These are phyloP conservation scores for Gallinago undulata DNA, from an alignment of 2,113 vertebrate species.

Conservation along the genomic window DNA sequence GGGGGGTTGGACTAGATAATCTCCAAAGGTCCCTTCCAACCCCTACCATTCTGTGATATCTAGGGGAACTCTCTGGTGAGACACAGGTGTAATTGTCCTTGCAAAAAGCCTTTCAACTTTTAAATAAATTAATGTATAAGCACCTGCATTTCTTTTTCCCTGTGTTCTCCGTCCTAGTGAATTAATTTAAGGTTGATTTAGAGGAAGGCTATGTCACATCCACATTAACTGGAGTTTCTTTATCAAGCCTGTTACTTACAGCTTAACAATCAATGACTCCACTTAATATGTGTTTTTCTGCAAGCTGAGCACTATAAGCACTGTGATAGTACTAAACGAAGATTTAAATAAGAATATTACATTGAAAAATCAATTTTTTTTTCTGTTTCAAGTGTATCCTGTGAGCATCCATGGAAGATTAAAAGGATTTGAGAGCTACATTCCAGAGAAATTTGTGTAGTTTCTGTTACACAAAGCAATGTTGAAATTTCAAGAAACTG, in stretches of 20 bases:
- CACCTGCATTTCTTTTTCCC: background rate
- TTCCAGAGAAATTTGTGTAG: background rate
- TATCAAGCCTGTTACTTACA: background rate
- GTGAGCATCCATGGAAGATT: background rate
- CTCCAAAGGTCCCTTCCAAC: too few species aligned
- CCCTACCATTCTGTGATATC: too few species aligned
- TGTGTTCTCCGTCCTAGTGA: background rate
- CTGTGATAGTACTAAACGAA: background rate
- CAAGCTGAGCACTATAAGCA: background rate
- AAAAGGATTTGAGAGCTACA: background rate
- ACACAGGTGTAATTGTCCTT: background rate
- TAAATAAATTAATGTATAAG: background rate
- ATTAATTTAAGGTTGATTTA: background rate
- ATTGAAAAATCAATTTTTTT: background rate
- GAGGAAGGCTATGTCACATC: background rate
- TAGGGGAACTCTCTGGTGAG: background rate
- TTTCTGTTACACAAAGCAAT: conserved; percentile 61
- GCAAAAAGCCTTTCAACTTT: background rate
- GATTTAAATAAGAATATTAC: background rate
- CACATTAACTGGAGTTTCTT: background rate
- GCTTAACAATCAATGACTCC: background rate
- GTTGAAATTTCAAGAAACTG: conserved; percentile 81
- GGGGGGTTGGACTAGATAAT: too few species aligned
- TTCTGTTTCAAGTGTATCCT: conserved; percentile 23
- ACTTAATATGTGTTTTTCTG: background rate